Conservation (phyloP, 2,888 invertebrate species). For the Stenodera caucasica region DNA sequence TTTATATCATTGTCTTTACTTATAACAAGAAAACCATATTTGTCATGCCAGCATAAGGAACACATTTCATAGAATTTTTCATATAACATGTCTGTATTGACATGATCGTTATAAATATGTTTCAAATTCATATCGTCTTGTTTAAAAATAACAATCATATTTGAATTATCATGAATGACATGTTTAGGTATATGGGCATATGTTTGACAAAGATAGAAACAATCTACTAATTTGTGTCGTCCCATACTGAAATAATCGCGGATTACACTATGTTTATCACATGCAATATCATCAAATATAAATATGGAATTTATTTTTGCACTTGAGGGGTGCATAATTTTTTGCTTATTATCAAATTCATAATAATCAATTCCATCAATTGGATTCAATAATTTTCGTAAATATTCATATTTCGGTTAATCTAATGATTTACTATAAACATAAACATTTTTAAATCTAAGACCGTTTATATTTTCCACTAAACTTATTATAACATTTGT, state of each 20-base stretch:
- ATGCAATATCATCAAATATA: constrained; percentile 41
- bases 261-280: constrained; percentile 40
- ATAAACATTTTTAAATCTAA: constrained; percentile 49
- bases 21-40: constrained; percentile 16
- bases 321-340: constrained; percentile 11
- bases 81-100: constrained; percentile 14
- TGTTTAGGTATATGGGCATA: constrained; percentile 46
- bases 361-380: constrained; percentile 35
- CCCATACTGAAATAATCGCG: constrained; percentile 41
- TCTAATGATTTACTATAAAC: constrained; percentile 43
- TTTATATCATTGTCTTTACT: constrained; percentile 35
- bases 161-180: constrained; percentile 44
- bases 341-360: constrained; percentile 15
- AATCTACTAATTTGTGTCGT: constrained; percentile 41
- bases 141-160: constrained; percentile 39
- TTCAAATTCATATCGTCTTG: constrained; percentile 44
- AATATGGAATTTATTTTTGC: not conserved
- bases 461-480: constrained; percentile 43
- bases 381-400: constrained; percentile 26
- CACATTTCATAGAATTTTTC: constrained; percentile 12
- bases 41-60: constrained; percentile 10
- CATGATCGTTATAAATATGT: constrained; percentile 32
- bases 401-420: constrained; percentile 42
- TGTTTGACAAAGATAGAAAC: constrained; percentile 34
- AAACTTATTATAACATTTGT: constrained; percentile 47